phyloP scores from a whole-genome alignment of 1,140 invertebrate species.

The Cephus cinctus region DNA sequence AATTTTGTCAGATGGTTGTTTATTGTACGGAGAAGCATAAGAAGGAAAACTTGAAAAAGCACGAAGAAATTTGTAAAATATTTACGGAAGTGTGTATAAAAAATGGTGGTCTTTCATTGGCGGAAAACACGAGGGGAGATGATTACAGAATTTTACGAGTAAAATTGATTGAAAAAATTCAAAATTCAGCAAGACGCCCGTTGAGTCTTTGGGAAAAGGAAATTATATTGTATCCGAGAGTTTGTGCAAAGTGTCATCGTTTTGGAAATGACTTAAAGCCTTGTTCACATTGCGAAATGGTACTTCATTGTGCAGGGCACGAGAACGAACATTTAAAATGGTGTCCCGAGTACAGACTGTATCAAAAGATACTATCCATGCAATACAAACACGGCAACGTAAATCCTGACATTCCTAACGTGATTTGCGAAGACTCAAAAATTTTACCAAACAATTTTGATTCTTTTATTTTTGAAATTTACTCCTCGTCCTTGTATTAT shows the following conservation, averaged over 20 bases:
- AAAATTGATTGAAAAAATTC: slow-evolving; percentile 61
- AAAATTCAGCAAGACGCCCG: slow-evolving; percentile 58
- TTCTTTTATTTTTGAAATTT: slow-evolving; percentile 53
- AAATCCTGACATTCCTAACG: slow-evolving; percentile 59
- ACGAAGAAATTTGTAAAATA: slow-evolving; percentile 52
- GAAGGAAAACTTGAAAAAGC: slow-evolving; percentile 44
- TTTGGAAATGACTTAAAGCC: slow-evolving; percentile 58
- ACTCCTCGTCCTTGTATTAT: slow-evolving; percentile 50
- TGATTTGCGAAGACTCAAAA: slow-evolving; percentile 39
- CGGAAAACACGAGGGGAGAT: slow-evolving; percentile 56
- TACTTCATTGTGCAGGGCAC: slow-evolving; percentile 39
- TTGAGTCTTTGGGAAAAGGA: slow-evolving; percentile 68
- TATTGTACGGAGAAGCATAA: slow-evolving; percentile 58
- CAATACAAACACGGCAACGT: slow-evolving; percentile 54
- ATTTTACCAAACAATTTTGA: slow-evolving; percentile 55
- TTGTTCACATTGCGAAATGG: slow-evolving; percentile 61
- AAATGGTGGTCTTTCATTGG: slow-evolving; percentile 51
- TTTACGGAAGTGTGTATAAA: slow-evolving; percentile 29
- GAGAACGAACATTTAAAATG: slow-evolving; percentile 34
- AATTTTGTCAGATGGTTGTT: slow-evolving; percentile 55
- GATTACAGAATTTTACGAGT: slow-evolving; percentile 63
- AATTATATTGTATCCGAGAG: slow-evolving; percentile 64
- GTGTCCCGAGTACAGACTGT: slow-evolving; percentile 46
- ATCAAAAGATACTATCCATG: slow-evolving; percentile 35
- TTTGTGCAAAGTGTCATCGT: slow-evolving; percentile 56